These are phyloP conservation scores for Caenorhabditis plicata DNA, from an alignment of 2,888 invertebrate genomes.

Conservation along the genomic window DNA sequence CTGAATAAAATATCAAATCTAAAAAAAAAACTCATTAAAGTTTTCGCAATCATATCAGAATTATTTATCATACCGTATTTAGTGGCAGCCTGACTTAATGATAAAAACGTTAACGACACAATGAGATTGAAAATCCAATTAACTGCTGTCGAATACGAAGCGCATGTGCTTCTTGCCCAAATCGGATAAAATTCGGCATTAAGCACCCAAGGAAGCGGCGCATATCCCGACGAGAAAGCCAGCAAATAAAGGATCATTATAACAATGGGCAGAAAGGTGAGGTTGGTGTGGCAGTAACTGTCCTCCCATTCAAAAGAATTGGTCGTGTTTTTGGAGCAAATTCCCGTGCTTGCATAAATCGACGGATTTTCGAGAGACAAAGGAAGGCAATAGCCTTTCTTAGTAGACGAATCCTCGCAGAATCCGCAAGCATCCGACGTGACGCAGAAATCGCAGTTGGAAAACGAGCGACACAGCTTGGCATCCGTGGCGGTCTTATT, in stretches of 20 bases:
- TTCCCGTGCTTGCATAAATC: conserved; percentile 36
- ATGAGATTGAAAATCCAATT: conserved; percentile 70
- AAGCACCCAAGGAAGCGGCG: conserved; percentile 71
- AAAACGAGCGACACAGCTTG: conserved; percentile 26
- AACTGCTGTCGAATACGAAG: conserved; percentile 49
- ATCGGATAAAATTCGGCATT: conserved; percentile 71
- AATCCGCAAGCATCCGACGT: conserved; percentile 68
- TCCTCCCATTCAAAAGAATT: conserved; percentile 42
- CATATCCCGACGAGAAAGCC: conserved; percentile 67
- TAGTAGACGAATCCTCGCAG: conserved; percentile 38
- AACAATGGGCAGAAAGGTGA: conserved; percentile 63
- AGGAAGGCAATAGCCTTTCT: conserved; percentile 46
- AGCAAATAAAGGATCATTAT: conserved; percentile 57
- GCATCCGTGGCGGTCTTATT: conserved; percentile 19
- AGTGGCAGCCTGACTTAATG: conserved; percentile 54
- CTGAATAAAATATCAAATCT: too few relatives aligned
- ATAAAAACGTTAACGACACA: conserved; percentile 70
- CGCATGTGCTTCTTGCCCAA: conserved; percentile 70
- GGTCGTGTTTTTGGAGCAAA: conserved; percentile 19
- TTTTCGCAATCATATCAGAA: neutral
- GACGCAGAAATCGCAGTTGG: conserved; percentile 68
- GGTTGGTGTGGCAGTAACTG: conserved; percentile 63
- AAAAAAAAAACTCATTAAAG: too few relatives aligned
- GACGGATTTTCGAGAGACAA: conserved; percentile 22
- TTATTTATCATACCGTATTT: conserved; percentile 47